A percentile compares a stretch with the other conserved stretches of the same genome.
phyloP scores from a whole-genome alignment of 2,888 invertebrate genomes.

The Automeris io region DNA sequence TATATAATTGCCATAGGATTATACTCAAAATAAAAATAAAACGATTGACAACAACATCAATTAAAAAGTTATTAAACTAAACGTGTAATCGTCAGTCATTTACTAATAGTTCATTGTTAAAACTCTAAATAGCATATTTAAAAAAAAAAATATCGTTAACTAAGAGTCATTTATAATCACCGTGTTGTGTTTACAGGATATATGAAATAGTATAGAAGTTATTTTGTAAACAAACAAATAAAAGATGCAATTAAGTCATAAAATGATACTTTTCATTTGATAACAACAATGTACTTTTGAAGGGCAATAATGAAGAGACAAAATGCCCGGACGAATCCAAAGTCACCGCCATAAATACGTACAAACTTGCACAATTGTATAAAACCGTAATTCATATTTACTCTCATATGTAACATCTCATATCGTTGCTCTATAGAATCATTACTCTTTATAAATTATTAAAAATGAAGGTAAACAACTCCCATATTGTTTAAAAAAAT shows the following conservation, averaged over 20 bases:
- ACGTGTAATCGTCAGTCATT: no score
- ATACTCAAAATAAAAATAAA: no score
- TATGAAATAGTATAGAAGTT: no score
- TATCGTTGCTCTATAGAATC: not conserved
- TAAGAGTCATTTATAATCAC: no score
- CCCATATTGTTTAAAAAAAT: not conserved
- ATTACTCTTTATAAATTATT: not conserved
- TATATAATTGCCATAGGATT: no score
- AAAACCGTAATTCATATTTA: not conserved
- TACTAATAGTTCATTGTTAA: no score
- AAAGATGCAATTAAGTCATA: not conserved
- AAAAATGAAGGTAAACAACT: not conserved
- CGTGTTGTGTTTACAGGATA: no score
- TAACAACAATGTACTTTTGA: not conserved
- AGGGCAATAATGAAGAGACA: conserved; percentile 6
- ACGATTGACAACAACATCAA: no score
- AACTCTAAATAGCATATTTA: no score
- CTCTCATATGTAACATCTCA: not conserved
- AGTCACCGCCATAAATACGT: conserved; percentile 16
- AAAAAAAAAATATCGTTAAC: no score
- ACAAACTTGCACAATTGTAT: not conserved
- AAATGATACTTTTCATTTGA: not conserved
- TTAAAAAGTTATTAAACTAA: no score
- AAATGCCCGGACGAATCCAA: conserved; percentile 11
- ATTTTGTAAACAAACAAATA: no score